phyloP scores from a whole-genome alignment of 2,797 vertebrate genomes.

The Macropus fuliginosus region DNA sequence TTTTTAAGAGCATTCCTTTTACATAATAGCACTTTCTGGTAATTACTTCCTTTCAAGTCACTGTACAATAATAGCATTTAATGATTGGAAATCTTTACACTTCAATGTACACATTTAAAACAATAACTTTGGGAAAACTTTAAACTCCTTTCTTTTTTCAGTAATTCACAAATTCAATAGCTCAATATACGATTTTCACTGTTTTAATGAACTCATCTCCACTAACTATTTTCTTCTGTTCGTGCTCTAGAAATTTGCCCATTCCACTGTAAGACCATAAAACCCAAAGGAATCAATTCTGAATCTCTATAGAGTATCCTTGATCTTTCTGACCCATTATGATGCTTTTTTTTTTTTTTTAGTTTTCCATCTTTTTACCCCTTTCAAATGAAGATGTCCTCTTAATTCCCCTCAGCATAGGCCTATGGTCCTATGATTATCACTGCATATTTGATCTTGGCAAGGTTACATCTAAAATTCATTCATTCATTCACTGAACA shows the following conservation, averaged over 20 bases:
- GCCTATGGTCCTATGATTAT: neutral
- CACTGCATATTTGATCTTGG: neutral
- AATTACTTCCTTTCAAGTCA: slow-evolving; percentile 33
- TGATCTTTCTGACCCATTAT: neutral
- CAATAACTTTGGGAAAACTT: neutral
- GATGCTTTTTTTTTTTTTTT: neutral
- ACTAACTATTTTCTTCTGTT: neutral
- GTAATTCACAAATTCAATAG: neutral
- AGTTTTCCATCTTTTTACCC: neutral
- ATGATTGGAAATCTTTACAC: slow-evolving; percentile 22
- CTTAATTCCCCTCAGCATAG: neutral
- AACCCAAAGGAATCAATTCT: neutral
- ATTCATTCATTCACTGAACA: neutral
- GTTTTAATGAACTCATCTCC: too few relatives aligned
- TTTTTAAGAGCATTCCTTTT: neutral
- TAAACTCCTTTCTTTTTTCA: neutral
- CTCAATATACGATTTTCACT: neutral
- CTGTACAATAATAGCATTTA: neutral
- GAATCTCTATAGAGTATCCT: neutral
- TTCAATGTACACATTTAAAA: slow-evolving; percentile 21
- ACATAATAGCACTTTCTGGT: neutral
- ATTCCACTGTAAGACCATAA: neutral
- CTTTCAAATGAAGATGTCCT: neutral
- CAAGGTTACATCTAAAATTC: neutral
- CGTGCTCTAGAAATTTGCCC: neutral